Base-by-base conservation (phyloP, 2,797 vertebrate genomes). In the Lindbergichthys nudifrons region DNA sequence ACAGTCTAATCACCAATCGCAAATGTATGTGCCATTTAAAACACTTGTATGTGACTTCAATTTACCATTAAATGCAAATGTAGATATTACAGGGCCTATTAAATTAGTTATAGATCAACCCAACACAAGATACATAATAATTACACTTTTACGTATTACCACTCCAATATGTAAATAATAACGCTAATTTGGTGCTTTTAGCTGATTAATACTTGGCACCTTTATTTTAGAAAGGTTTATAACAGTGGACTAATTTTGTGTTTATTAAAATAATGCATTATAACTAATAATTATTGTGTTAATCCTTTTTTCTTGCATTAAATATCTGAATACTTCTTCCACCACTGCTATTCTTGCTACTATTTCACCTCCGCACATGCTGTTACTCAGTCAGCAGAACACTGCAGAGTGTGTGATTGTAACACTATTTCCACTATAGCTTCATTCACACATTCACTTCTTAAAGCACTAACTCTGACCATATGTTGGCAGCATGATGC, bases 361-460 rank as follows among this genome's bases (percentile, higher is more conserved):
- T 47, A n/a, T 79, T 30, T 69, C 45, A 72, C 41, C 18, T 64
- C 50, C 43, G 14, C 42, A 19, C 60, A 51, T 26, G 41, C 50
- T 69, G 60, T 60, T 52, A 1, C 26, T 43, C 61, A 57, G 18
- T 42, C 66, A 64, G 43, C 47, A 8, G 21, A 10, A 9, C 14
- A 41, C 42, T 50, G 16, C 32, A 48, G 59, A 56, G 23, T 59
- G 61, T 60, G 69, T 51, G 59, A 59, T n/a, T 32, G 62, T 18
- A 76, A 62, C 62, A 58, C 73, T 53, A 16, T 39, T 57, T 41
- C 50, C 66, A 36, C 51, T 0, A 36, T 7, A 30, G 42, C 57
- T 36, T 56, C 42, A 36, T 36, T 65, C 68, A 43, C 48, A 75
- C 21, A 3, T 14, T 19, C 14, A 10, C 47, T 15, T 65, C 15